These are phyloP conservation scores for Sericinus montela DNA, from an alignment of 2,888 invertebrate genomes.

Conservation along the genomic window DNA sequence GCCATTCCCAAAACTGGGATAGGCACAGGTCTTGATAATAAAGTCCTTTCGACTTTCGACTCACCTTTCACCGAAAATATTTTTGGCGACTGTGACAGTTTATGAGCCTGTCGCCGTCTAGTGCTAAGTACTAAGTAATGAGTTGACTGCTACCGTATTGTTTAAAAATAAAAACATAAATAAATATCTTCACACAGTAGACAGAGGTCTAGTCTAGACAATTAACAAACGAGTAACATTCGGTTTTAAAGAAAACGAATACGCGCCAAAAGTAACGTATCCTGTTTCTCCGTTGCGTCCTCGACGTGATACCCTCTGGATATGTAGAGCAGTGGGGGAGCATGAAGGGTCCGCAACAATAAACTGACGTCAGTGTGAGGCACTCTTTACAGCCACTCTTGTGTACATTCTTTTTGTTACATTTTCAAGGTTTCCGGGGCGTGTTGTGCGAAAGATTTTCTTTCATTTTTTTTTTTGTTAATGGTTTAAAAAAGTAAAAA, in stretches of 20 bases:
- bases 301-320: conserved; percentile 7
- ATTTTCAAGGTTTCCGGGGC: conserved; percentile 16
- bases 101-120: no score
- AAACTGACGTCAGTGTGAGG: conserved; percentile 2
- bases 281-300: conserved; percentile 5
- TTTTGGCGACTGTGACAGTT: no score
- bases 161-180: no score
- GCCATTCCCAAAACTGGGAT: no score
- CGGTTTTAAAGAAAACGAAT: neutral
- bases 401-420: conserved; percentile 12
- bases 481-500: neutral
- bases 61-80: no score
- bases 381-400: conserved; percentile 3
- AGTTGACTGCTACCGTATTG: no score
- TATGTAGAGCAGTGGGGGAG: conserved; percentile 19
- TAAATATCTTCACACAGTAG: no score
- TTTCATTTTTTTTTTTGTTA: no score
- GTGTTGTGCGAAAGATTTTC: neutral
- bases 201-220: no score
- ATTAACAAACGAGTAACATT: neutral
- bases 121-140: no score
- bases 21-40: no score
- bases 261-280: neutral
- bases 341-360: conserved; percentile 16
- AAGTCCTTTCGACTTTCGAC: no score